Conservation (phyloP, 2,888 invertebrate species). For the Parnassius mnemosyne region DNA sequence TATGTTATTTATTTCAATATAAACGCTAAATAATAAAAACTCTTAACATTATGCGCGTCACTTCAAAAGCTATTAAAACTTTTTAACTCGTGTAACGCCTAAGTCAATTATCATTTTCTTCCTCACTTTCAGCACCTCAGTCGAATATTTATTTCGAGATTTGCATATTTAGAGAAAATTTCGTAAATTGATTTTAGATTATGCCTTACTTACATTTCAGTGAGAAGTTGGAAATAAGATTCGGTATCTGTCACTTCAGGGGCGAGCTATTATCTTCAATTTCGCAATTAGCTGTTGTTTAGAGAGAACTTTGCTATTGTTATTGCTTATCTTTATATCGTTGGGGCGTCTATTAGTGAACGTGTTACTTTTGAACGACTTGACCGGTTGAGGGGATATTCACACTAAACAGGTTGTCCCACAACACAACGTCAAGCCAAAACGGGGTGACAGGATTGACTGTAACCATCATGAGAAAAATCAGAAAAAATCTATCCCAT, state of each 20-base stretch:
- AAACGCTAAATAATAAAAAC: no score
- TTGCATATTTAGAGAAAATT: slow-evolving; percentile 17
- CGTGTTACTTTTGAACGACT: no score
- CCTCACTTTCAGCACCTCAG: slow-evolving; percentile 13
- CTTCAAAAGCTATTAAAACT: slow-evolving; percentile 24
- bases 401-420: no score
- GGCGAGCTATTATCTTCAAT: not conserved
- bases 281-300: slow-evolving; percentile 1
- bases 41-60: slow-evolving; percentile 12
- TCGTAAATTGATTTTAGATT: slow-evolving; percentile 17
- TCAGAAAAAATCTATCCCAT: no score
- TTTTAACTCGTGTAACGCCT: slow-evolving; percentile 16
- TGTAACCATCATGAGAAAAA: no score
- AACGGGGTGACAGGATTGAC: no score
- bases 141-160: slow-evolving; percentile 16
- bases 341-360: no score
- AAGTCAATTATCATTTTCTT: slow-evolving; percentile 19
- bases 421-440: no score
- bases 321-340: not conserved
- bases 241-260: slow-evolving; percentile 6
- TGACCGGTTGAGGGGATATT: no score
- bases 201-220: slow-evolving; percentile 4
- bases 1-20: no score
- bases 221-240: slow-evolving; percentile 3
- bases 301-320: not conserved